Evolutionary conservation across 2,113 vertebrate species (phyloP).

Genomic region (Stigmatopora argus): DNA sequence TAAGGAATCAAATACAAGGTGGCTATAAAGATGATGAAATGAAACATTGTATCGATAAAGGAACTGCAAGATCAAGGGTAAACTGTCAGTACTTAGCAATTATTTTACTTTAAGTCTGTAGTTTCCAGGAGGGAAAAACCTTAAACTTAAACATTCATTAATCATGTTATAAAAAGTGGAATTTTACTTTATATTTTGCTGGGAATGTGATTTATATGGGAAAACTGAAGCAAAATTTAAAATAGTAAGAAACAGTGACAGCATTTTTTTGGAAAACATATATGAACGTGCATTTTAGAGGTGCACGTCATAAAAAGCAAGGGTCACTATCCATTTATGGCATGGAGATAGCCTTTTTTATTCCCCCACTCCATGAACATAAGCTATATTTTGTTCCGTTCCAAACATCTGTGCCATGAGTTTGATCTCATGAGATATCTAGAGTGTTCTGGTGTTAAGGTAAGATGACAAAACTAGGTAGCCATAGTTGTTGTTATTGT

Average conservation of each 20-base stretch:
- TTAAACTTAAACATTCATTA: too few species aligned
- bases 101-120: too few species aligned
- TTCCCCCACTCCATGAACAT: constrained; percentile 44
- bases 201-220: neutral
- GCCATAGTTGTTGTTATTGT: too few species aligned
- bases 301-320: constrained; percentile 10
- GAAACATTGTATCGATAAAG: too few species aligned
- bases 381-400: constrained; percentile 52
- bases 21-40: too few species aligned
- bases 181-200: neutral
- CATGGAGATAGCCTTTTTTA: constrained; percentile 42
- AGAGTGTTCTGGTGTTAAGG: constrained; percentile 46
- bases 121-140: too few species aligned
- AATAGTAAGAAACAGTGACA: neutral
- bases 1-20: neutral
- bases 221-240: neutral
- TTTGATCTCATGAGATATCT: constrained; percentile 52
- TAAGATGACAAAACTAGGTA: constrained; percentile 42
- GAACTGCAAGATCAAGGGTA: too few species aligned
- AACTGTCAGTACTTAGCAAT: too few species aligned
- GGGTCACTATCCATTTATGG: constrained; percentile 33
- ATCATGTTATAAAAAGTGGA: neutral
- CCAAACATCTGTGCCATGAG: constrained; percentile 54
- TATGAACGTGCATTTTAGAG: neutral
- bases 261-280: neutral